Evolutionary conservation across 2,888 invertebrate genomes (phyloP), one percentile per base, ranked within the genome.

Genomic region (Xanthorhoe spadicearia): DNA sequence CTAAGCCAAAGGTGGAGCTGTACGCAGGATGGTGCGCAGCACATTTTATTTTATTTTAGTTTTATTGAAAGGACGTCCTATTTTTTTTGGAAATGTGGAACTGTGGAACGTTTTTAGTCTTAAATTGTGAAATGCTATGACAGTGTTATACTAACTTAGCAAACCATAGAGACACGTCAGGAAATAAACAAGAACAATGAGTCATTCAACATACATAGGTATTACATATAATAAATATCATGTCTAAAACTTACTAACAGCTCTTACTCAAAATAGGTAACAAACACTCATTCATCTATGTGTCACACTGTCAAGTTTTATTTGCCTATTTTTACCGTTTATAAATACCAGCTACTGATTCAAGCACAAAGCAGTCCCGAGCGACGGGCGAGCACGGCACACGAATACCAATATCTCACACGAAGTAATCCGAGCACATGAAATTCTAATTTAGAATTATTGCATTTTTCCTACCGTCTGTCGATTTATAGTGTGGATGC

Each of bases 261-360:
- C 64, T 23, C 32, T 23, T 15, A 53, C 61, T 55, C 66, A 64
- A 66, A 70, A 68, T 61, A n/a, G n/a, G n/a, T n/a, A 73, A 58
- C 64, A 61, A 66, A 63, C 69, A 71, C 57, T 67, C 69, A 67
- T 69, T 71, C 70, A 70, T 68, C 46, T 61, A 65, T 65, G 64
- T 73, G 70, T 70, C 71, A 73, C 67, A 67, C 68, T 19, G 61
- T 65, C 58, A 69, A 66, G 70, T 63, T 69, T 68, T 74, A 69
- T 72, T 69, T 66, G 64, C 59, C 72, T 70, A 71, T 72, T 71
- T 83, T 74, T 76, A 77, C 66, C 67, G 61, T 74, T 78, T 79
- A 82, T 79, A 82, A 82, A 83, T 84, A 83, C 64, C 72, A 71
- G 48, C 67, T 69, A 61, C 64, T 79, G 78, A 81, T 77, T 79